Evolutionary conservation across 2,797 vertebrate genomes (phyloP).

Genomic region (Cephalopachus bancanus): DNA sequence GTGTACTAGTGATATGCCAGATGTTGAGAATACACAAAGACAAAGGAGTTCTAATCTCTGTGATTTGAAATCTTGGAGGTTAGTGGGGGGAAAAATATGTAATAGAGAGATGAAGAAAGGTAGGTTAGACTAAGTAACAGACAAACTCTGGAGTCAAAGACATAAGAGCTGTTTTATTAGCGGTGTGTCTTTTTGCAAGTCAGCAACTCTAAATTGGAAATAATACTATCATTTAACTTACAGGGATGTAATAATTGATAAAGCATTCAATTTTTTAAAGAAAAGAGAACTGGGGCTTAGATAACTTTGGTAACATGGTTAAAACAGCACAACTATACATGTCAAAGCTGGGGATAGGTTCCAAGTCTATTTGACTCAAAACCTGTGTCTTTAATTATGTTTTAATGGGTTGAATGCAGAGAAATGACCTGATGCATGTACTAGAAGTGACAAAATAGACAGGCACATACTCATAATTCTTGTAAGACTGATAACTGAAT

Average conservation of each 20-base stretch:
- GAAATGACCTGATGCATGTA: neutral
- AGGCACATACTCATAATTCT: neutral
- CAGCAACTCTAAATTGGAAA: neutral
- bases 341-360: neutral
- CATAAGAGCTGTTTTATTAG: neutral
- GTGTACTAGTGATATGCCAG: neutral
- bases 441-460: neutral
- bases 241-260: neutral
- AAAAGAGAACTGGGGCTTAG: neutral
- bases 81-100: neutral
- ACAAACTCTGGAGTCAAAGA: neutral
- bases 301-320: conserved; percentile 35
- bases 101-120: neutral
- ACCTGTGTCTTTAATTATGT: neutral
- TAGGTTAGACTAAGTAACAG: neutral
- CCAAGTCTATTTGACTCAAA: neutral
- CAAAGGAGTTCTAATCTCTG: neutral
- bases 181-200: neutral
- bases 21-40: neutral
- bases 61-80: neutral
- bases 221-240: neutral
- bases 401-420: neutral
- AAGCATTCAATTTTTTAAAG: neutral
- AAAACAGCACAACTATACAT: neutral
- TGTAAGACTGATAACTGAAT: neutral